Evolutionary conservation across 92 coral and sea anemone genomes (phyloP).

Genomic region (Parazoanthus darwini): DNA sequence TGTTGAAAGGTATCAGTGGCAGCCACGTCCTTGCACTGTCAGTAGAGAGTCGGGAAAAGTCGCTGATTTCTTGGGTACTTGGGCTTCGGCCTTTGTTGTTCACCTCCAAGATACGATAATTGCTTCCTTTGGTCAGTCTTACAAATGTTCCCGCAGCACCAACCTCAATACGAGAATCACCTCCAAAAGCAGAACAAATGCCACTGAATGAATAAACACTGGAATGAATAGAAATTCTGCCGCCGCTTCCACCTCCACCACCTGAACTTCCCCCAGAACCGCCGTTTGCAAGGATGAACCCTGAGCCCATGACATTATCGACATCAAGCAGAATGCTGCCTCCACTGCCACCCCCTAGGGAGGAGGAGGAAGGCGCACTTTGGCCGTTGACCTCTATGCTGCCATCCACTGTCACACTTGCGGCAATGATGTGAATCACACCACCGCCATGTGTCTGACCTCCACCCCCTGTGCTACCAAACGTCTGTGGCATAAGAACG

Average conservation of each 20-base stretch:
- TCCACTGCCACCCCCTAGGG: constrained; percentile 72
- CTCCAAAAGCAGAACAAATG: constrained; percentile 51
- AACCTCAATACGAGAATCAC: constrained; percentile 59
- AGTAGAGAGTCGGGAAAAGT: constrained; percentile 39
- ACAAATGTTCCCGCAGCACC: constrained; percentile 75
- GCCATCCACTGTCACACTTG: constrained; percentile 55
- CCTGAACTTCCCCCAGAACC: constrained; percentile 61
- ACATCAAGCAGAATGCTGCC: constrained; percentile 64
- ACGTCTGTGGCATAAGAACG: constrained; percentile 49
- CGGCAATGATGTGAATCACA: constrained; percentile 48
- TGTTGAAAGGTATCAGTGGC: constrained; percentile 34
- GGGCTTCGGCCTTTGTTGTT: constrained; percentile 62
- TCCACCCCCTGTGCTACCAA: constrained; percentile 72
- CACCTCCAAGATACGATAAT: constrained; percentile 48
- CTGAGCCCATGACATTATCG: constrained; percentile 47
- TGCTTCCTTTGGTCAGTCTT: constrained; percentile 18
- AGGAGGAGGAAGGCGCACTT: constrained; percentile 35
- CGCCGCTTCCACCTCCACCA: constrained; percentile 79
- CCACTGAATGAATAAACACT: constrained; percentile 45
- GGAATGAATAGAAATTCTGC: constrained; percentile 64
- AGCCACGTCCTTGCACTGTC: constrained; percentile 74
- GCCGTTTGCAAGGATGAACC: constrained; percentile 58
- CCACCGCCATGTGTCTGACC: constrained; percentile 64
- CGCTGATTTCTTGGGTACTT: constrained; percentile 32
- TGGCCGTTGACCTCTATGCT: constrained; percentile 48